Conservation (phyloP, 2,113 vertebrate species). For the Hiodon tergisus region DNA sequence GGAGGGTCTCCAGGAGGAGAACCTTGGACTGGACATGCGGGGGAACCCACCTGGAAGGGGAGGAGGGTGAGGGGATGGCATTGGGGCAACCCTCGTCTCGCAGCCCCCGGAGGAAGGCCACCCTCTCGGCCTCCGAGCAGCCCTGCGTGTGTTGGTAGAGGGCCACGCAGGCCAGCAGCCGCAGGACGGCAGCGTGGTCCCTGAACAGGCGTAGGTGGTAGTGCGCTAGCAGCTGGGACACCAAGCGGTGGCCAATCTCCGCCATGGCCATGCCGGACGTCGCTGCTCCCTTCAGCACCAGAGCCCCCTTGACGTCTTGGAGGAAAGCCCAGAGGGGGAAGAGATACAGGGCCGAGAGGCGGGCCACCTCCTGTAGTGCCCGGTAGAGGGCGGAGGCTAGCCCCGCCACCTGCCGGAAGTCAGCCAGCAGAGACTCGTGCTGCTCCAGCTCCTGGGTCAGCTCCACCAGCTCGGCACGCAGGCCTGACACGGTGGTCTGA, state of each 20-base stretch:
- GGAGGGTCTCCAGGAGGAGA: conserved; percentile 56
- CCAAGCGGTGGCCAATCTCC: conserved; percentile 55
- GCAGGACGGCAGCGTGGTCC: conserved; percentile 49
- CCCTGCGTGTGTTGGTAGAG: conserved; percentile 47
- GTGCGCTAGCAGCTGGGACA: conserved; percentile 49
- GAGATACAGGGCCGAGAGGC: conserved; percentile 62
- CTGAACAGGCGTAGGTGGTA: conserved; percentile 55
- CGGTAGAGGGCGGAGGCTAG: conserved; percentile 54
- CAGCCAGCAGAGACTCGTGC: conserved; percentile 36
- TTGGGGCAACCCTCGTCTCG: conserved; percentile 19
- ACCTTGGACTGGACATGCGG: conserved; percentile 52
- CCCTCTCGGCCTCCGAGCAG: conserved; percentile 55
- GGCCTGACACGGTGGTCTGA: conserved; percentile 44
- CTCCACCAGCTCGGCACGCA: conserved; percentile 42
- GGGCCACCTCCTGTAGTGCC: conserved; percentile 60
- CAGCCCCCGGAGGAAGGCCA: conserved; percentile 62
- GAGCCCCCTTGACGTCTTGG: conserved; percentile 33
- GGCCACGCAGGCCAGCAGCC: conserved; percentile 60
- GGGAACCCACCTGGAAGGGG: conserved; percentile 60
- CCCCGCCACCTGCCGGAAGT: conserved; percentile 37
- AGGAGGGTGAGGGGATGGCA: conserved; percentile 6
- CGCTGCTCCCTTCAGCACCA: conserved; percentile 37
- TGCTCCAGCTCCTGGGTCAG: conserved; percentile 43
- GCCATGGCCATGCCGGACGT: conserved; percentile 33
- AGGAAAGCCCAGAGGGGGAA: conserved; percentile 57